A percentile compares a stretch with the other conserved stretches of the same genome.
These are phyloP conservation scores for Microctenopoma lineatum DNA, from an alignment of 2,797 vertebrate genomes.

Conservation along the genomic window DNA sequence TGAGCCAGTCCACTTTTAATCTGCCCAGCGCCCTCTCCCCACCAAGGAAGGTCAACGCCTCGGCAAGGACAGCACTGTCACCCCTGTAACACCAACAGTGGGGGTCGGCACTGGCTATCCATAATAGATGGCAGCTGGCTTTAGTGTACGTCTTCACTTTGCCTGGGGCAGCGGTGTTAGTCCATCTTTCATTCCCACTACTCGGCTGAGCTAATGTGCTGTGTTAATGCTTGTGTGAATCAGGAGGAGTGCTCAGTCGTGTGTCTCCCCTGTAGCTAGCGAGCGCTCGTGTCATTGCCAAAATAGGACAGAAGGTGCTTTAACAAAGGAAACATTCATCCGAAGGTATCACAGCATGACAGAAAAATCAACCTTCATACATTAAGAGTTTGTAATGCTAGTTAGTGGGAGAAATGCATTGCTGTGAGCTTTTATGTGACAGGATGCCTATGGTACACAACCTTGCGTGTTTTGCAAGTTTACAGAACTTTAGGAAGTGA, in stretches of 20 bases:
- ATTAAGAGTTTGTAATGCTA: conserved; percentile 49
- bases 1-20: conserved; percentile 84
- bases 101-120: conserved; percentile 76
- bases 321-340: conserved; percentile 76
- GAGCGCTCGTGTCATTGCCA: conserved; percentile 74
- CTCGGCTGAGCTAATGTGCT: conserved; percentile 79
- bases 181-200: conserved; percentile 81
- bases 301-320: conserved; percentile 79
- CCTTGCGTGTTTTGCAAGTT: background rate
- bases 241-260: conserved; percentile 75
- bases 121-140: conserved; percentile 85
- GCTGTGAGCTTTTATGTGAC: conserved; percentile 44
- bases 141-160: conserved; percentile 82
- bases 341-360: conserved; percentile 67
- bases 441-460: conserved; percentile 45
- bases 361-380: conserved; percentile 62
- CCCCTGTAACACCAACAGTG: conserved; percentile 76
- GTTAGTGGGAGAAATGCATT: conserved; percentile 47
- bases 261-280: conserved; percentile 72
- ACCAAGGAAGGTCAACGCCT: conserved; percentile 79
- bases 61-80: conserved; percentile 80
- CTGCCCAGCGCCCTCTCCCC: conserved; percentile 79
- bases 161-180: conserved; percentile 75
- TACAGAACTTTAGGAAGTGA: conserved; percentile 7
- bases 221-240: conserved; percentile 81